Base-by-base conservation (phyloP, 2,888 invertebrate genomes). In the Sphecodes monilicornis region DNA sequence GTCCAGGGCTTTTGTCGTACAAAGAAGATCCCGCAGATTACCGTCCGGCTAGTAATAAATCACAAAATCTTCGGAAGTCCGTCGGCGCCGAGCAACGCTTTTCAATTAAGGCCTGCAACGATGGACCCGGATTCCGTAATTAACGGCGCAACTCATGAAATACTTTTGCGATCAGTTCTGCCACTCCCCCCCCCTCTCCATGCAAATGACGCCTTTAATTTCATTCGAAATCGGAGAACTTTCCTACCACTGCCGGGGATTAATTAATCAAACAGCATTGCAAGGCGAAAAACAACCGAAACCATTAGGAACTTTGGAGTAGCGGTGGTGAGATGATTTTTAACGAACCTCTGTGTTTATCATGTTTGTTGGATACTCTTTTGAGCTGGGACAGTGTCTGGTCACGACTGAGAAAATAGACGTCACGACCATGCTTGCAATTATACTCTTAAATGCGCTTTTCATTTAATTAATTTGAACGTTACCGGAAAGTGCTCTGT, bases 191-290 rank as follows among this genome's bases (percentile, higher is more conserved):
- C 0, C 22, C 50, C 10, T n/a, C n/a, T 0, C n/a, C n/a, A n/a
- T 54, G 70, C 75, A 75, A 82, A 64, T 41, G 50, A 18, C 4
- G 29, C 3, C 29, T 22, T 10, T 26, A 29, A 26, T 78, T 69
- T 22, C n/a, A n/a, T 3, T 26, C 6, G 32, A 18, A 43, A 68
- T 10, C 1, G 0, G 39, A 6, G 18, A 57, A 36, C 29, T 66
- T 46, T n/a, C 5, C 8, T 10, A n/a, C 26, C 5, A 1, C 32
- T 6, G 3, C 1, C 8, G 26, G 10, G 10, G n/a, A 75, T 39
- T 71, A 81, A 82, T 75, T 70, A 64, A 70, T 82, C 82, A 13
- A 75, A n/a, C 50, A 32, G n/a, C 39, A 29, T 22, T 5, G 22
- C 16, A 5, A 4, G 29, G 0, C 32, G n/a, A 29, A 43, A 60